Percentiles rank a stretch among this genome's conserved stretches.
phyloP scores from a whole-genome alignment of 2,888 invertebrate genomes.

The Blastobasis lacticolella region DNA sequence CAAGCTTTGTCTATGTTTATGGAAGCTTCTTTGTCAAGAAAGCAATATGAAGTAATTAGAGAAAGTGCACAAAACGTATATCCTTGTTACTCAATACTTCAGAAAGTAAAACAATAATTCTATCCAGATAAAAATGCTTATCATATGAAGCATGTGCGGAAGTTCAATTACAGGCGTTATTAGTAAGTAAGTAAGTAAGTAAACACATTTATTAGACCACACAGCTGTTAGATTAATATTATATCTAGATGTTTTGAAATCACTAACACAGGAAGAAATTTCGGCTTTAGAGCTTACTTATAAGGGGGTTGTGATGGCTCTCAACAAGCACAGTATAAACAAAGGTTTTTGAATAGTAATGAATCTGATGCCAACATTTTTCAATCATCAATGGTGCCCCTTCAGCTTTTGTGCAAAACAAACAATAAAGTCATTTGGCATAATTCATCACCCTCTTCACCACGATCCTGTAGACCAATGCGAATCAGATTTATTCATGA shows the following conservation, averaged over 20 bases:
- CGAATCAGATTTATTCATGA: constrained; percentile 20
- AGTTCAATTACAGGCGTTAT: too few species aligned
- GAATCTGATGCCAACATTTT: constrained; percentile 18
- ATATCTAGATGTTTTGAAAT: constrained; percentile 3
- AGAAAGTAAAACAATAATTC: too few species aligned
- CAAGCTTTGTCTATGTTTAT: too few species aligned
- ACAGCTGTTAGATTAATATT: neutral
- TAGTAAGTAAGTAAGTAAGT: too few species aligned
- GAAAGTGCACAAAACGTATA: too few species aligned
- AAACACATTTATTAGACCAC: too few species aligned
- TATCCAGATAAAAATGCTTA: too few species aligned
- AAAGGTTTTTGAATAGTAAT: constrained; percentile 11
- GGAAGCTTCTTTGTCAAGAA: too few species aligned
- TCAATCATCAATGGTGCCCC: constrained; percentile 21
- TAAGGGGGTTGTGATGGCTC: constrained; percentile 22
- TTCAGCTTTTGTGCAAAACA: constrained; percentile 13
- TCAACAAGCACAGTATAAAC: constrained; percentile 15
- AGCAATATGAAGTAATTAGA: too few species aligned
- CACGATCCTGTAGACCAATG: constrained; percentile 23
- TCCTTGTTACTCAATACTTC: too few species aligned
- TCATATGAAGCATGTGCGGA: too few species aligned
- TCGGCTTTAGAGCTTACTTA: constrained; percentile 10
- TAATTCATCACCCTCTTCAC: constrained; percentile 21
- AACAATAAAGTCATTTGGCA: constrained; percentile 21
- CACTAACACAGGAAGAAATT: constrained; percentile 3